Evolutionary conservation across 2,113 vertebrate species (phyloP).

Genomic region (Lepidothrix coronata): DNA sequence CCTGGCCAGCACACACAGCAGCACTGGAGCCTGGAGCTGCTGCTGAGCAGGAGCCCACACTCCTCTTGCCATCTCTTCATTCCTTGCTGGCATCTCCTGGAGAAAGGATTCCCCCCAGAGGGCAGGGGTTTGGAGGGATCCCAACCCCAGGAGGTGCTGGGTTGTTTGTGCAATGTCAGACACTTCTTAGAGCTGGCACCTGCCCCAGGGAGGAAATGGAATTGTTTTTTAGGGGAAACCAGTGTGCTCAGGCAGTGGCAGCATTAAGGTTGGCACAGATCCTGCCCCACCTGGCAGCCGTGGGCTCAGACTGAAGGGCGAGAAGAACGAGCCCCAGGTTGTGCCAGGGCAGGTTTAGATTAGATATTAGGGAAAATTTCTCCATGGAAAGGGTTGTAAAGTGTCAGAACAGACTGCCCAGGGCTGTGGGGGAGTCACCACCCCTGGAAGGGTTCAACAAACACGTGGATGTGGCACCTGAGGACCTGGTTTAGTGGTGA

Average conservation of each 20-base stretch:
- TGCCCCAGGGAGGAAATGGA: background rate
- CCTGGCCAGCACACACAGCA: too few relatives aligned
- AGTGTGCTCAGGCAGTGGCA: background rate
- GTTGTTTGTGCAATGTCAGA: background rate
- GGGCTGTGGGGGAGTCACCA: background rate
- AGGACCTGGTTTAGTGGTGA: background rate
- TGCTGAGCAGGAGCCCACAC: background rate
- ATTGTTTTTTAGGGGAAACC: background rate
- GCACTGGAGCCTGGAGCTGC: background rate
- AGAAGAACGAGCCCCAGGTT: background rate
- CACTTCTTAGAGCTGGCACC: background rate
- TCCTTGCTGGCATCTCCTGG: background rate
- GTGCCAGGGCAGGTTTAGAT: background rate
- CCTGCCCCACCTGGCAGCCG: background rate
- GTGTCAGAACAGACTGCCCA: background rate
- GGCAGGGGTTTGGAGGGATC: background rate
- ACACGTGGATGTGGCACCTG: background rate
- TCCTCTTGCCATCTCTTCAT: background rate
- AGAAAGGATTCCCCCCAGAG: background rate
- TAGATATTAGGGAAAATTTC: background rate
- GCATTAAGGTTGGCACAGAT: background rate
- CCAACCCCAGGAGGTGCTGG: background rate
- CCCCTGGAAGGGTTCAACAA: background rate
- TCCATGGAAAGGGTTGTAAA: background rate
- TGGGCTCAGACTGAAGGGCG: background rate